These are phyloP conservation scores for Leptosomus discolor DNA, from an alignment of 2,113 vertebrate species.

Conservation along the genomic window DNA sequence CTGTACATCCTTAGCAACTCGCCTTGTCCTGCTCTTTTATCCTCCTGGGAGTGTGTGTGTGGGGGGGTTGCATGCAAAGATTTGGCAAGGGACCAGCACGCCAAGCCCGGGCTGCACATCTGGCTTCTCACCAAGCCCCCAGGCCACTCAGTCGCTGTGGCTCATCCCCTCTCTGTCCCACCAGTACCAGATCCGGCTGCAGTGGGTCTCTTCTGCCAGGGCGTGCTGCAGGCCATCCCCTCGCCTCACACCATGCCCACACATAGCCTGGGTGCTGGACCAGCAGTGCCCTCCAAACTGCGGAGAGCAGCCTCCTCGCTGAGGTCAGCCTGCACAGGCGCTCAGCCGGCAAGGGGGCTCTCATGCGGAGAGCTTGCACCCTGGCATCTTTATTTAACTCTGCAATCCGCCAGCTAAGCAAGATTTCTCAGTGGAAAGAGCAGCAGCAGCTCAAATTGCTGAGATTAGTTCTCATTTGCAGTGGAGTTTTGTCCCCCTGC, in stretches of 20 bases:
- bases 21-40: neutral
- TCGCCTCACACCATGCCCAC: accelerated
- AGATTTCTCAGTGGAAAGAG: neutral
- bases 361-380: neutral
- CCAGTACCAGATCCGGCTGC: neutral
- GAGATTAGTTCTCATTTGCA: neutral
- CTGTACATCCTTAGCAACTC: accelerated
- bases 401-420: neutral
- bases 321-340: neutral
- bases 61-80: neutral
- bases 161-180: neutral
- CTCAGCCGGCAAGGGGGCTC: neutral
- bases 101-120: neutral
- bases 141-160: neutral
- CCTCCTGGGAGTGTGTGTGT: neutral
- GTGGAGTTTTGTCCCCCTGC: neutral
- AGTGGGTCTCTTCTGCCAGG: neutral
- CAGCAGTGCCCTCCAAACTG: neutral
- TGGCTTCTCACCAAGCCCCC: neutral
- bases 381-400: neutral
- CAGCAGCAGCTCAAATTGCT: neutral
- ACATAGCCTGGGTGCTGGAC: accelerated
- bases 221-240: neutral
- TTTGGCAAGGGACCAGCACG: neutral
- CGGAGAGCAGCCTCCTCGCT: neutral